These are phyloP conservation scores for Thereva unica DNA, from an alignment of 2,888 invertebrate genomes.

Conservation along the genomic window DNA sequence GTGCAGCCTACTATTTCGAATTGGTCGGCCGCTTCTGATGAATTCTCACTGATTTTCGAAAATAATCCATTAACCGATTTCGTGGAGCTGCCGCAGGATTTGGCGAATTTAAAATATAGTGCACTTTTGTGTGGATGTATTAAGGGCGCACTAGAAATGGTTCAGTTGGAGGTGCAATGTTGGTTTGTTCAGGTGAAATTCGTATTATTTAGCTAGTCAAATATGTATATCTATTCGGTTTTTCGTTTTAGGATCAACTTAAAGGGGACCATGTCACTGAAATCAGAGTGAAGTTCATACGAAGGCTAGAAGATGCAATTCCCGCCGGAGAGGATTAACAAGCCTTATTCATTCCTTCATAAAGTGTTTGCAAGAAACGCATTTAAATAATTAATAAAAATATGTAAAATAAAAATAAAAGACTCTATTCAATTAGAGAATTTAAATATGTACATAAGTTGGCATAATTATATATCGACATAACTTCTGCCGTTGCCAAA, in stretches of 20 bases:
- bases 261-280: conserved; percentile 95
- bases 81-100: conserved; percentile 90
- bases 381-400: too few relatives aligned
- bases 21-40: conserved; percentile 93
- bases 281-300: conserved; percentile 90
- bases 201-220: conserved; percentile 1
- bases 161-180: conserved; percentile 92
- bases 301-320: conserved; percentile 94
- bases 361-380: too few relatives aligned
- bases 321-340: conserved; percentile 96
- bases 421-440: too few relatives aligned
- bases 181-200: conserved; percentile 79
- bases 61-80: conserved; percentile 95
- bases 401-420: too few relatives aligned
- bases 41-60: conserved; percentile 95
- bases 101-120: conserved; percentile 84
- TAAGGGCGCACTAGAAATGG: conserved; percentile 97
- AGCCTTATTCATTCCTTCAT: background rate
- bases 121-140: conserved; percentile 89
- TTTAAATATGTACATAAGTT: too few relatives aligned
- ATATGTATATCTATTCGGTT: background rate
- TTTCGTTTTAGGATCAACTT: conserved; percentile 77
- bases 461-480: too few relatives aligned
- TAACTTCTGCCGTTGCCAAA: too few relatives aligned
- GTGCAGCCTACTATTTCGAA: conserved; percentile 91